Base-by-base conservation (phyloP, 1,140 invertebrate species). In the Caenorhabditis latens region DNA sequence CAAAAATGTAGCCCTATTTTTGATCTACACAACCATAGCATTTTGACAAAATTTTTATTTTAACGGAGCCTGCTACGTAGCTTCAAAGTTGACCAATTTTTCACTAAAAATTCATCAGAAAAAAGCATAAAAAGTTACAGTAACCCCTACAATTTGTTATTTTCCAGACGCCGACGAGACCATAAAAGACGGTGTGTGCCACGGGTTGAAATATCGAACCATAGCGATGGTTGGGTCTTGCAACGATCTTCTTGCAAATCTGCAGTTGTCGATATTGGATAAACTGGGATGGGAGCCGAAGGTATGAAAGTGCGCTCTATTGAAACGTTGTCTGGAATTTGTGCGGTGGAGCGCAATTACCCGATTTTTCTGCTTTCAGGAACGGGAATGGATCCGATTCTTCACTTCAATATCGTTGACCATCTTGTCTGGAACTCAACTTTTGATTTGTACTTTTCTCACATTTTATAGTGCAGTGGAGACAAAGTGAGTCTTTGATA, bases 401-500 rank as follows among this genome's bases (percentile, higher is more conserved):
- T 83, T 63, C 63, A 65, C 82, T 9, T 87, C 86, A 4, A 43
- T 58, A 19, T 83, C 43, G 11, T 24, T 87, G 24, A 84, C 82
- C 5, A 21, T 84, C 42, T 48, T 87, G 0, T 82, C 86, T 32
- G 53, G 53, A 5, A 65, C 55, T 46, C 86, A 87, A 21, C 57
- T 87, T 32, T 42, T 83, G 0, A 83, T 61, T 0, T 83, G 75
- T 6, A 84, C 82, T 6, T 43, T 82, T 53, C 83, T 87, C 14
- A 57, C 86, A 57, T 84, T 87, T n/a, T 84, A 83, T 50, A 84
- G 79, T 67, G 86, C 82, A 6, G 40, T 57, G 16, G 86, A 87
- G 21, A 87, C 86, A 21, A 87, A 87, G 86, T 87, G 43, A 55
- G 24, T 24, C 14, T 32, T 32, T 32, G 32, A 2, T n/a, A 32